These are phyloP conservation scores for Lithosia quadra DNA, from an alignment of 2,888 invertebrate genomes.

Conservation along the genomic window DNA sequence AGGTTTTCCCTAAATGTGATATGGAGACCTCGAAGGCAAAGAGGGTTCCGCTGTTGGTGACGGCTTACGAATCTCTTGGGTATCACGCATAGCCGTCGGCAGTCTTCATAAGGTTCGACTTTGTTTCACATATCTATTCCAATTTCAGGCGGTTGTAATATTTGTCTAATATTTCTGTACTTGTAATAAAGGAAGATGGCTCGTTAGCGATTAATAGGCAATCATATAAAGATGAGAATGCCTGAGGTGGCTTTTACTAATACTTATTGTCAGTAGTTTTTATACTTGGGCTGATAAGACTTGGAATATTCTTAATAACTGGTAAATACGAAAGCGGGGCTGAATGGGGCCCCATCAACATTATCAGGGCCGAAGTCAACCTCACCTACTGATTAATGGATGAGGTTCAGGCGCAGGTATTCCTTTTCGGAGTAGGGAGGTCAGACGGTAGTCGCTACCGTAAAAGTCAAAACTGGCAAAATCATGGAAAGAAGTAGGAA, in stretches of 20 bases:
- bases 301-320: not conserved
- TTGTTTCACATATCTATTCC: constrained; percentile 12
- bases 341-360: too few species aligned
- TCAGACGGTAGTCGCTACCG: too few species aligned
- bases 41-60: constrained; percentile 45
- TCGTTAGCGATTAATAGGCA: constrained; percentile 9
- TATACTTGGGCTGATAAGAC: not conserved
- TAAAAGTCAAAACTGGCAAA: too few species aligned
- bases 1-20: constrained; percentile 24
- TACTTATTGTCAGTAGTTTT: not conserved
- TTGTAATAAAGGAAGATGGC: not conserved
- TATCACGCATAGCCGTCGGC: constrained; percentile 26
- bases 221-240: constrained; percentile 10
- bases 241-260: not conserved
- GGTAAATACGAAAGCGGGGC: not conserved
- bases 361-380: too few species aligned
- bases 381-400: too few species aligned
- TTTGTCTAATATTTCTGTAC: not conserved
- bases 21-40: constrained; percentile 31
- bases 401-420: too few species aligned
- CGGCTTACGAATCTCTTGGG: constrained; percentile 37
- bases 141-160: not conserved
- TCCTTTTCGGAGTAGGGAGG: too few species aligned
- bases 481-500: too few species aligned
- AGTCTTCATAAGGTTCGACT: constrained; percentile 14